Percentiles rank a stretch among this genome's conserved stretches.
phyloP scores from a whole-genome alignment of 2,888 invertebrate genomes.

The Acanthosepion lycidas region DNA sequence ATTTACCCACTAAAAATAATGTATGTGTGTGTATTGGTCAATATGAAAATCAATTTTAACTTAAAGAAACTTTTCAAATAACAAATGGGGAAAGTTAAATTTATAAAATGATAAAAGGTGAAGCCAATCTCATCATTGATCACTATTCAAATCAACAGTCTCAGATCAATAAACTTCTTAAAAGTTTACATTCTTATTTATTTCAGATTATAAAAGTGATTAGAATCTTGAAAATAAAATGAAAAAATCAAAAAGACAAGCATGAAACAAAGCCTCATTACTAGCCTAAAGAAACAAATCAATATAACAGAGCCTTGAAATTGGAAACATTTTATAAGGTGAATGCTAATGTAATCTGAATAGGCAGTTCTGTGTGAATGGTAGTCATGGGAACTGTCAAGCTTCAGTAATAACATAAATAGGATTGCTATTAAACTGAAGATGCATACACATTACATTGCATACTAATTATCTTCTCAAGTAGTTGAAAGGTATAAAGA shows the following conservation, averaged over 20 bases:
- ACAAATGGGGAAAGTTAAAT: background rate
- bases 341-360: background rate
- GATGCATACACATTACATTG: background rate
- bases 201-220: background rate
- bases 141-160: background rate
- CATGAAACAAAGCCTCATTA: background rate
- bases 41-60: background rate
- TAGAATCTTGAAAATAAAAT: background rate
- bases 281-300: background rate
- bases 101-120: background rate
- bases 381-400: background rate
- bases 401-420: background rate
- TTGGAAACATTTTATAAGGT: background rate
- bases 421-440: background rate
- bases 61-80: background rate
- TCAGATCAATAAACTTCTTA: background rate
- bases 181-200: background rate
- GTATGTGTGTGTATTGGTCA: background rate
- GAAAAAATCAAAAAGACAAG: background rate
- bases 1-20: too few species aligned
- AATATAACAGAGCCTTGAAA: background rate
- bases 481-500: background rate
- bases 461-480: conserved; percentile 18
- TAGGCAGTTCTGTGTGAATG: background rate
- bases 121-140: background rate